Base-by-base conservation (phyloP, 2,888 invertebrate genomes). In the Andrena minutula region DNA sequence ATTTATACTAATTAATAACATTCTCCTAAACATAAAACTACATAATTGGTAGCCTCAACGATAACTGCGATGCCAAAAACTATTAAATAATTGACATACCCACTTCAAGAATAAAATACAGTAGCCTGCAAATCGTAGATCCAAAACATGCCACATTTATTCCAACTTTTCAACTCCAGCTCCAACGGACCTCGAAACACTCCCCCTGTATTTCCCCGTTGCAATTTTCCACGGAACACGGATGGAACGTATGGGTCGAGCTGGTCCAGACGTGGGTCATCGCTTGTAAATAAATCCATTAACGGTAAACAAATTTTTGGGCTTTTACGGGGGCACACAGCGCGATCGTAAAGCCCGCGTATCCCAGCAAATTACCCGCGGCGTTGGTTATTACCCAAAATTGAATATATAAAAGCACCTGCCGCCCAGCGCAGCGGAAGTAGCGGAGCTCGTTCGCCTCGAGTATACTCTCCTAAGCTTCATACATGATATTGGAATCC, bases 371-470 rank as follows among this genome's bases (percentile, higher is more conserved):
- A 89, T 86, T 86, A 82, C 87, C 78, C 84, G 65, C 82, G 75
- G 82, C 83, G 77, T 63, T 69, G 82, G 86, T 84, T 89, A 88
- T 89, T 90, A 90, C 88, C 86, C 85, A 83, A 91, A 90, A 91
- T 91, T 91, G 90, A 90, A 91, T 90, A 89, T 87, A 90, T 89
- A 89, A 90, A 91, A 85, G 88, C 90, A 90, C 86, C 88, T 89
- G 90, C 86, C 88, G 86, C 89, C 85, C 60, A 69, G 75, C 74
- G 77, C 41, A 32, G 16, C 58, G 56, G 71, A 72, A 65, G 60
- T 69, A 51, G n/a, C 41, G 23, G 49, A 28, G 56, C 66, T 65
- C 35, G 65, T 35, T 56, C 65, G 68, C 68, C 75, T 68, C 63
- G 23, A 68, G 56, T 41, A 28, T 47, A 30, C 47, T 56, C 69